Evolutionary conservation across 2,888 invertebrate species (phyloP).

Genomic region (Caenorhabditis virilis): DNA sequence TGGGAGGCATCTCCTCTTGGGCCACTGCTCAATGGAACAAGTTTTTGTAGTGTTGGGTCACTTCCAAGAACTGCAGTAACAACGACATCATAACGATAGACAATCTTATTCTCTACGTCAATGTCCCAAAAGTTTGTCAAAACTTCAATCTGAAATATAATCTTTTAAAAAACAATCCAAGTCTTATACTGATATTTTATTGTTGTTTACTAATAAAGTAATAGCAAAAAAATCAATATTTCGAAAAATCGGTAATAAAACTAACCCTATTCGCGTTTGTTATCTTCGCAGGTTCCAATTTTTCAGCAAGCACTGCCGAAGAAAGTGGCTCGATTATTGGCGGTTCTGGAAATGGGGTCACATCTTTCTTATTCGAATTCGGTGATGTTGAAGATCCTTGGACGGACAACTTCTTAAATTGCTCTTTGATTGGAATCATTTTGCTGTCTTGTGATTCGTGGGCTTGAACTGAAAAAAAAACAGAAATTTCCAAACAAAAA

Average conservation of each 20-base stretch:
- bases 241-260: not conserved
- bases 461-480: too few species aligned
- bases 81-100: slow-evolving; percentile 18
- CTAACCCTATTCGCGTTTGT: not conserved
- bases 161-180: not conserved
- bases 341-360: not conserved
- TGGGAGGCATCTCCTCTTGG: not conserved
- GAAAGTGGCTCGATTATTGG: not conserved
- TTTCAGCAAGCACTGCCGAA: not conserved
- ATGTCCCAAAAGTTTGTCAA: slow-evolving; percentile 11
- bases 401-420: not conserved
- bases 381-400: not conserved
- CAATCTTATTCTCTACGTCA: slow-evolving; percentile 6
- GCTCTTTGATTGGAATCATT: not conserved
- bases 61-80: not conserved
- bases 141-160: not conserved
- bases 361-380: not conserved
- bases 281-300: not conserved
- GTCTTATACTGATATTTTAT: not conserved
- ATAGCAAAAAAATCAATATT: too few species aligned
- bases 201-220: too few species aligned
- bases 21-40: not conserved
- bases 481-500: too few species aligned
- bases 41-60: not conserved
- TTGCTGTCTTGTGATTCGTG: too few species aligned